A percentile compares a stretch with the other conserved stretches of the same genome.
phyloP scores from a whole-genome alignment of 2,888 invertebrate species.

The Mythimna vitellina region DNA sequence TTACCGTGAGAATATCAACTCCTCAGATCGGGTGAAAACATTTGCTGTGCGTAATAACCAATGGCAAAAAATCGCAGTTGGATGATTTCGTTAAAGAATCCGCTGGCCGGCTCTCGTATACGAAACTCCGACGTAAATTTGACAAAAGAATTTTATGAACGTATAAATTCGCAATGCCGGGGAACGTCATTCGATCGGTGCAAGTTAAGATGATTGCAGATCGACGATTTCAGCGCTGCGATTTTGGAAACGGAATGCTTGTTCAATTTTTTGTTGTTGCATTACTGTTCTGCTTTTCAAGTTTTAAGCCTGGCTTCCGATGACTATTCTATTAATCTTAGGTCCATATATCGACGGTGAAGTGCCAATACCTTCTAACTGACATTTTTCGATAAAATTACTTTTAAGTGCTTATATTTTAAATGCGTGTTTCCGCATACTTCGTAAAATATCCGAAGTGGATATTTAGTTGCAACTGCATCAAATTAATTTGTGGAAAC shows the following conservation, averaged over 20 bases:
- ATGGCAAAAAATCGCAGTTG: slow-evolving; percentile 77
- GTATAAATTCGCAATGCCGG: slow-evolving; percentile 86
- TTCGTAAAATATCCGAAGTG: too few species aligned
- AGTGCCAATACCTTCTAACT: too few species aligned
- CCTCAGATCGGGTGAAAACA: slow-evolving; percentile 55
- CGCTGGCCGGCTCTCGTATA: slow-evolving; percentile 76
- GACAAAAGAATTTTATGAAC: slow-evolving; percentile 90
- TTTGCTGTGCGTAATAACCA: slow-evolving; percentile 79
- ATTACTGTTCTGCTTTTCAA: background rate
- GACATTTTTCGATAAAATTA: too few species aligned
- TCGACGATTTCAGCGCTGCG: slow-evolving; percentile 28
- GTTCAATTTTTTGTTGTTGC: background rate
- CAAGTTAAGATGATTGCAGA: slow-evolving; percentile 69
- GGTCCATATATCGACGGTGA: too few species aligned
- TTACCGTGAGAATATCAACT: slow-evolving; percentile 49
- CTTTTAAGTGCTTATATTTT: too few species aligned
- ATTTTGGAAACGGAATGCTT: slow-evolving; percentile 7
- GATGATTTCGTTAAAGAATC: slow-evolving; percentile 88
- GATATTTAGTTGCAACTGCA: too few species aligned
- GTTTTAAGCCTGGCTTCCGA: background rate
- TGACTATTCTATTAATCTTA: background rate
- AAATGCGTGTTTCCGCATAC: too few species aligned
- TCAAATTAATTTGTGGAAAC: too few species aligned
- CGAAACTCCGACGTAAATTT: slow-evolving; percentile 87
- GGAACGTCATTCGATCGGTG: slow-evolving; percentile 79